Evolutionary conservation across 2,888 invertebrate species (phyloP).

Genomic region (Tuta absoluta): DNA sequence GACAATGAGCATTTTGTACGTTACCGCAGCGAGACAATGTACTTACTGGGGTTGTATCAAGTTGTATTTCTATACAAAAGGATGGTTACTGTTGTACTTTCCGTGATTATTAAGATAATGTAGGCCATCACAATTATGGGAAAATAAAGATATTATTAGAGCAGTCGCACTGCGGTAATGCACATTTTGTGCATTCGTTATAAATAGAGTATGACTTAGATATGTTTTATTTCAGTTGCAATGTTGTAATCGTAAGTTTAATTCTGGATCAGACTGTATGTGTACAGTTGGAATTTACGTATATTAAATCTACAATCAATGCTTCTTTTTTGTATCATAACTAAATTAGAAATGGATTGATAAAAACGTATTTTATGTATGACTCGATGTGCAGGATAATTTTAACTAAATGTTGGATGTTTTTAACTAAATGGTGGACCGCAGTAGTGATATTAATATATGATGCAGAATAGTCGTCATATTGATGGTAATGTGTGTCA

Average conservation of each 20-base stretch:
- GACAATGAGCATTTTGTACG: slow-evolving; percentile 4
- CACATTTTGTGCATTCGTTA: background rate
- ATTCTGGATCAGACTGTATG: slow-evolving; percentile 57
- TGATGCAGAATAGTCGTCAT: slow-evolving; percentile 1
- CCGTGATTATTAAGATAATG: background rate
- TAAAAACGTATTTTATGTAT: slow-evolving; percentile 4
- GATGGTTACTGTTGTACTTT: slow-evolving; percentile 1
- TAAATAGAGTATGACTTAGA: slow-evolving; percentile 37
- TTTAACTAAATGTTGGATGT: slow-evolving; percentile 2
- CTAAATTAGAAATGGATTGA: background rate
- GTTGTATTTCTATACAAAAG: background rate
- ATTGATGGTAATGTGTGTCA: slow-evolving; percentile 2
- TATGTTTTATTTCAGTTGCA: slow-evolving; percentile 65
- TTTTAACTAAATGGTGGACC: background rate
- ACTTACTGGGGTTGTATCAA: background rate
- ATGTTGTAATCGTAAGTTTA: slow-evolving; percentile 59
- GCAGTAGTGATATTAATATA: slow-evolving; percentile 9
- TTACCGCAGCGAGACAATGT: background rate
- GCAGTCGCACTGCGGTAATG: background rate
- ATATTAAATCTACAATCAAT: slow-evolving; percentile 14
- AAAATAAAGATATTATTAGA: background rate
- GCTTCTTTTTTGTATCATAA: slow-evolving; percentile 14
- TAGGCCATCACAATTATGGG: background rate
- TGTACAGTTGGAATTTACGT: slow-evolving; percentile 28
- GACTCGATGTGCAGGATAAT: background rate